Conservation (phyloP, 2,888 invertebrate genomes). For the Lithosia quadra region DNA sequence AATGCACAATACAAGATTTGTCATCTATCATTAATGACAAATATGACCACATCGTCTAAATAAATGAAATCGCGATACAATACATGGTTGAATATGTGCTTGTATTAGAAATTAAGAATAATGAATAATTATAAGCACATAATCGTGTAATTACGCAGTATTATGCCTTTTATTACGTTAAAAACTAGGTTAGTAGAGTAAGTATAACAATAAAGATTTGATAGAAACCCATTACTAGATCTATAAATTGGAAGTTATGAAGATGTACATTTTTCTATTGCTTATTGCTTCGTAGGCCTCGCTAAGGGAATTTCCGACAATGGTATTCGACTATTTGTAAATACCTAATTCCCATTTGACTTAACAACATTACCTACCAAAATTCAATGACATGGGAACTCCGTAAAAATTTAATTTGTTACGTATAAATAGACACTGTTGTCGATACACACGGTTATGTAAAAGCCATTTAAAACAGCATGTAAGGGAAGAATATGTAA, state of each 20-base stretch:
- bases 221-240: slow-evolving; percentile 29
- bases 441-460: slow-evolving; percentile 34
- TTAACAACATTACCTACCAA: slow-evolving; percentile 19
- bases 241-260: slow-evolving; percentile 20
- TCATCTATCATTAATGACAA: not conserved
- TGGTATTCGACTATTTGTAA: slow-evolving; percentile 13
- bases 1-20: not conserved
- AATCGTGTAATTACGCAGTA: not conserved
- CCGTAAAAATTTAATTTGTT: slow-evolving; percentile 37
- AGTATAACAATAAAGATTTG: slow-evolving; percentile 22
- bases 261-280: slow-evolving; percentile 31
- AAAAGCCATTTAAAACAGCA: slow-evolving; percentile 51
- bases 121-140: not conserved
- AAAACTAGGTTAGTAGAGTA: slow-evolving; percentile 9
- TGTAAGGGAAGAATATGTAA: slow-evolving; percentile 50
- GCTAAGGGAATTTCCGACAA: slow-evolving; percentile 10
- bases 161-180: slow-evolving; percentile 8
- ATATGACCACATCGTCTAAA: slow-evolving; percentile 10
- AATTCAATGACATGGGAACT: slow-evolving; percentile 52
- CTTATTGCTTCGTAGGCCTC: slow-evolving; percentile 36
- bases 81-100: not conserved
- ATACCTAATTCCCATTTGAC: slow-evolving; percentile 27
- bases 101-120: not conserved
- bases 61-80: not conserved
- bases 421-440: slow-evolving; percentile 45